Conservation (phyloP, 37 sponge, comb jelly and placozoan species). For the Crambe crambe region DNA sequence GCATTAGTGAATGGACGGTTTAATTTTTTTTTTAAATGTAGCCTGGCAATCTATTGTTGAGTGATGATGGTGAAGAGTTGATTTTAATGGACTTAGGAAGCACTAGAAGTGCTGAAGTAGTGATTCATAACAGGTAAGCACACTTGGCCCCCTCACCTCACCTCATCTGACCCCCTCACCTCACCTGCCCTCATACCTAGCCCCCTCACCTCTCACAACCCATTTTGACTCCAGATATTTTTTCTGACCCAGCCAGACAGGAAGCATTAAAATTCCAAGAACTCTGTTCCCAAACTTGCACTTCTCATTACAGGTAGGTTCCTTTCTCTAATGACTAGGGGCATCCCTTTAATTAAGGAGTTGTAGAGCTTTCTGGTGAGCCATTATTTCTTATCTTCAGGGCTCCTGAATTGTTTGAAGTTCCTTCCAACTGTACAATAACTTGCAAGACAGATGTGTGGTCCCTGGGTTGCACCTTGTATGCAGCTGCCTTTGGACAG, state of each 20-base stretch:
- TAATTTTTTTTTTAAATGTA: background rate
- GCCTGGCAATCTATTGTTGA: constrained; percentile 85
- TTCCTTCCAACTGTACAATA: constrained; percentile 71
- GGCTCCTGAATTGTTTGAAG: constrained; percentile 95
- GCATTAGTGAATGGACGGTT: background rate
- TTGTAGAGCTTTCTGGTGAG: no score
- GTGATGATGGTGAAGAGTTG: constrained; percentile 48
- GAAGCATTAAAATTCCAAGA: constrained; percentile 93
- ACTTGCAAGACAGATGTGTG: constrained; percentile 84
- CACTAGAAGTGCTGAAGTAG: constrained; percentile 42
- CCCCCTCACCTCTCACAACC: no score
- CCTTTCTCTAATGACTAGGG: background rate
- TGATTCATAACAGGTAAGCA: constrained; percentile 53
- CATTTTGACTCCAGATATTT: background rate
- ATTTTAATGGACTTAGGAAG: constrained; percentile 93
- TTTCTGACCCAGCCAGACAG: no score
- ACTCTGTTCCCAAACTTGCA: constrained; percentile 78
- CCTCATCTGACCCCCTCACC: no score
- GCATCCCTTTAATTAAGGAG: background rate
- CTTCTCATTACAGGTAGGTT: constrained; percentile 74
- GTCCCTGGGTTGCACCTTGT: constrained; percentile 92
- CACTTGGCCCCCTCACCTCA: no score
- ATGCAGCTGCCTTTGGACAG: constrained; percentile 82
- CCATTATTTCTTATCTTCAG: constrained; percentile 13
- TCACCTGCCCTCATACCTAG: no score